Evolutionary conservation across 2,888 invertebrate genomes (phyloP), one percentile per base, ranked within the genome.

Genomic region (Aricia artaxerxes): DNA sequence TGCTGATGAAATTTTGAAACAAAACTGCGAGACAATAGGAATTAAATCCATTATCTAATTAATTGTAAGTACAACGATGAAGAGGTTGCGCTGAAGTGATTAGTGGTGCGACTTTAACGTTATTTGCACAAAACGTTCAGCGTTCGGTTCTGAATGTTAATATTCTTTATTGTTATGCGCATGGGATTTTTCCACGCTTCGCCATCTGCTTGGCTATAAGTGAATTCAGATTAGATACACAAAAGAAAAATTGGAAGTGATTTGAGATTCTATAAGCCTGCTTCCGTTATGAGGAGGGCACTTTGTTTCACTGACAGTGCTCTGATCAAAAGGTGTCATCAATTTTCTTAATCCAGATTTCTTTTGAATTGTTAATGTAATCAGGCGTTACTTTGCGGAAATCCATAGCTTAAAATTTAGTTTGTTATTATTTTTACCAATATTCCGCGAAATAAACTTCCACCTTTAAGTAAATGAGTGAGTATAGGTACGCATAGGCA

Each of bases 141-240:
- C 53, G 75, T 75, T 73, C n/a, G 40, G n/a, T 73, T 49, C 53
- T 53, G 76, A 76, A 53, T 76, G 57, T 76, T 76, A 57, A 76
- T 76, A n/a, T 76, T 57, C 76, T 76, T 76, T 76, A 76, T 76
- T 76, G 76, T 76, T 76, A 57, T 76, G 57, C 76, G 76, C 76
- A 57, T 76, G 76, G 76, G 76, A 57, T 53, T 76, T 76, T 57
- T 57, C 76, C 76, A 76, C 76, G 76, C 53, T 44, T 31, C 76
- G 57, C 76, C 76, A 24, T 57, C 76, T 35, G 75, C 76, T 57
- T 16, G 35, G 76, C 31, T 76, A 57, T 76, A 76, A 57, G 35
- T 76, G 11, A 53, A 76, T 76, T 76, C 57, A 16, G 24, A 75
- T 75, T 76, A 35, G 76, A 16, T 13, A 76, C 57, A 76, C 57